Base-by-base conservation (phyloP, 2,888 invertebrate species). In the Epistrophe grossulariae region DNA sequence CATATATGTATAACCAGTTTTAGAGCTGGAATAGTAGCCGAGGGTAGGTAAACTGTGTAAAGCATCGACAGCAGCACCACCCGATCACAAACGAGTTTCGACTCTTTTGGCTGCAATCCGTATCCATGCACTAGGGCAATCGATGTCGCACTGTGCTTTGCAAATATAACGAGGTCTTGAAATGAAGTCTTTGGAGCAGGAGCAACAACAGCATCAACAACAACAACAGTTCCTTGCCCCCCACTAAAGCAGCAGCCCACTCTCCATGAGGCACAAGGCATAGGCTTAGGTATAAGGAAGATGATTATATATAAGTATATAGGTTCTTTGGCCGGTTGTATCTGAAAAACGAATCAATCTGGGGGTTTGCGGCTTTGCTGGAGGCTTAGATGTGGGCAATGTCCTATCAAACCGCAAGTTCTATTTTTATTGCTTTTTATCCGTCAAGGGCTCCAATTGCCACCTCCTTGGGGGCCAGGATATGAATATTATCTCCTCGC, bases 101-200 rank as follows among this genome's bases (percentile, higher is more conserved):
- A 64, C 40, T 71, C 66, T 72, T 84, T 28, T 71, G 70, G 70
- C 68, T 70, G 81, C 60, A 52, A 71, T 59, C 9, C 40, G 24
- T 35, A 40, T 82, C 82, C 85, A 87, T 83, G 85, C 85, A 87
- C 83, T 83, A 87, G 85, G 79, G 74, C 85, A 83, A 83, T 83
- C 83, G 83, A 83, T 83, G 85, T 82, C 78, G 72, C 70, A 74
- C 78, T 87, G 78, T 70, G 70, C 83, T 52, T 79, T 57, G 82
- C 64, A 78, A 78, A 68, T 81, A 84, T 50, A 68, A 68, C 57
- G 19, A 80, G 68, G 84, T 43, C 59, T 76, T 62, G 19, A 48
- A 70, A 28, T 78, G 59, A 70, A 60, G 48, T 71, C 50, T 59
- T 48, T 48, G 62, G 59, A 55, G 50, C 62, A 77, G 40, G 43